phyloP scores from a whole-genome alignment of 2,888 invertebrate species.

The Nephrotoma appendiculata region DNA sequence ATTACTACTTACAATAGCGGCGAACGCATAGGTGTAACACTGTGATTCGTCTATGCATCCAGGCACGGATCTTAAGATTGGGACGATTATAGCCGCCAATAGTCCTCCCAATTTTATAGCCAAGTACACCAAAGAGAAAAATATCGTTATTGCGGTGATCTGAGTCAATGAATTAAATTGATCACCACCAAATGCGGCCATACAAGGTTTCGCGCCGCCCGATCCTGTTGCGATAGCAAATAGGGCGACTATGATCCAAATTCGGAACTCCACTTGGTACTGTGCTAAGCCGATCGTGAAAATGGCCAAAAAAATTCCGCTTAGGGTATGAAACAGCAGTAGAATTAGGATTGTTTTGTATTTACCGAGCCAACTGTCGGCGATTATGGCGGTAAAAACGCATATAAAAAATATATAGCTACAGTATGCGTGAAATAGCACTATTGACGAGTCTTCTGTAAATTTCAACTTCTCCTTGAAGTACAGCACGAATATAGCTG shows the following conservation, averaged over 20 bases:
- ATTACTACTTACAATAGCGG: conserved; percentile 44
- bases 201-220: conserved; percentile 73
- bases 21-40: conserved; percentile 60
- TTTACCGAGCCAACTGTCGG: conserved; percentile 85
- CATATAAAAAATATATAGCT: neutral
- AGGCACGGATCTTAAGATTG: conserved; percentile 52
- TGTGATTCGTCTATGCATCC: conserved; percentile 48
- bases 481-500: neutral
- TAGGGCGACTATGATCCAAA: neutral
- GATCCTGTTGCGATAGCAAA: conserved; percentile 51
- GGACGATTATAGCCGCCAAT: conserved; percentile 58
- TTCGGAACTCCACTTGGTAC: neutral
- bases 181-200: conserved; percentile 69
- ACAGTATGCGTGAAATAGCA: neutral
- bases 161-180: conserved; percentile 53
- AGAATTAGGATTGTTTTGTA: conserved; percentile 54
- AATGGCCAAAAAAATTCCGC: neutral
- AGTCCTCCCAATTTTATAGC: conserved; percentile 48
- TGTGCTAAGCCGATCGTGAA: neutral
- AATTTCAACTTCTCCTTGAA: neutral
- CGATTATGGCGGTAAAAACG: conserved; percentile 54
- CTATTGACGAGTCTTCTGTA: neutral
- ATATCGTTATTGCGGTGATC: conserved; percentile 46
- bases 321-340: neutral
- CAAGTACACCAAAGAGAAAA: conserved; percentile 68